A percentile compares a stretch with the other conserved stretches of the same genome.
These are phyloP conservation scores for Sander vitreus DNA, from an alignment of 2,113 vertebrate genomes.

Conservation along the genomic window DNA sequence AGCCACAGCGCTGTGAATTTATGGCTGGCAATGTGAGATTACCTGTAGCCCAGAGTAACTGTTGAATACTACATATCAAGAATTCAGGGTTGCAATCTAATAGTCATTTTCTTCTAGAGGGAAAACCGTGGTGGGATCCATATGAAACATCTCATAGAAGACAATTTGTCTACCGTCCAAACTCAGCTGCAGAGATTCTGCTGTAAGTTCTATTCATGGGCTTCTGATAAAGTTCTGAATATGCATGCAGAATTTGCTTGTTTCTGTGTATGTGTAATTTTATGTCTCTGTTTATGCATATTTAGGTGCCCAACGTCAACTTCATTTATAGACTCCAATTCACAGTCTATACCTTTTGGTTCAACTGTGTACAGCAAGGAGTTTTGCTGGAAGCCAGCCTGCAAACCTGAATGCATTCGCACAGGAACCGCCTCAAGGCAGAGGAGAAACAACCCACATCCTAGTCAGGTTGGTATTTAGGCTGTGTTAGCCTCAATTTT, in stretches of 20 bases:
- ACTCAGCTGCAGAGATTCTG: conserved; percentile 48
- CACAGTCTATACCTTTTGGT: conserved; percentile 75
- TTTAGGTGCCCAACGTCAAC: conserved; percentile 74
- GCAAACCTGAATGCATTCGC: conserved; percentile 76
- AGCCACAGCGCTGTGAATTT: neutral
- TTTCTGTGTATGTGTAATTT: conserved; percentile 19
- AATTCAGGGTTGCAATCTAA: neutral
- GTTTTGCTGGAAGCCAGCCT: conserved; percentile 81
- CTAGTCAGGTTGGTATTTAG: conserved; percentile 77
- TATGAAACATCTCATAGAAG: conserved; percentile 84
- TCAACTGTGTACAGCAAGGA: conserved; percentile 83
- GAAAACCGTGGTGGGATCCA: conserved; percentile 80
- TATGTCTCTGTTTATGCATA: conserved; percentile 4
- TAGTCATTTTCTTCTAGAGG: conserved; percentile 36
- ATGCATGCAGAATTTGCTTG: neutral
- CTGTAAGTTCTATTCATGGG: conserved; percentile 73
- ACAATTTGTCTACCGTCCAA: conserved; percentile 76
- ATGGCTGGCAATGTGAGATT: too few relatives aligned
- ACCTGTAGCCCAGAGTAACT: neutral
- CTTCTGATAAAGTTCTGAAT: neutral
- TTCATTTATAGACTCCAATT: conserved; percentile 77
- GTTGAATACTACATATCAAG: neutral
- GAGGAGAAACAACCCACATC: conserved; percentile 77
- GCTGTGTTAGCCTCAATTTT: conserved; percentile 29
- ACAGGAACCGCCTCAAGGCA: conserved; percentile 65